Base-by-base conservation (phyloP, 2,888 invertebrate species). In the Ellobium chinense region DNA sequence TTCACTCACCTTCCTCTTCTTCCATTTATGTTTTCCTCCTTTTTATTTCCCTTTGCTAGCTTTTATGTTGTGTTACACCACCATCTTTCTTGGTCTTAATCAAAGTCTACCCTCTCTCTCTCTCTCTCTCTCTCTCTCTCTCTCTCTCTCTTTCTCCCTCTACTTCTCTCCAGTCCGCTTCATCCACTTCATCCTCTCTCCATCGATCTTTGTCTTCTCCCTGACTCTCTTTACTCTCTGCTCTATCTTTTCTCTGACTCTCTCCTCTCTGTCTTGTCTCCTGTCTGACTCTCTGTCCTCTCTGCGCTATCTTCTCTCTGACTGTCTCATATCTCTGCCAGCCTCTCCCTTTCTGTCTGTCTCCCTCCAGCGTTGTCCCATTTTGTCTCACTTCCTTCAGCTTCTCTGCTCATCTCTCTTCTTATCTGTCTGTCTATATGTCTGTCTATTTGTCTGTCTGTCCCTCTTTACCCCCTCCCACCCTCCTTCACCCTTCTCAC, bases 1-100 rank as follows among this genome's bases (percentile, higher is more conserved):
- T 34, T 66, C 66, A 54, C 34, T 66, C 66, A 54, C 34, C 66
- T 54, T 37, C 63, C 54, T 39, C 39, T 75, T 39, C 46, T 39
- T 75, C 63, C 39, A 12, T n/a, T 39, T 75, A 37, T 75, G 14
- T 63, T 63, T 39, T 18, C 63, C 39, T 21, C 27, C n/a, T n/a
- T n/a, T n/a, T n/a, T n/a, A n/a, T n/a, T n/a, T n/a, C n/a, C n/a
- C n/a, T n/a, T n/a, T n/a, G n/a, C n/a, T n/a, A n/a, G n/a, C n/a
- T n/a, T n/a, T n/a, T n/a, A n/a, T n/a, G n/a, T n/a, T n/a, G n/a
- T n/a, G n/a, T n/a, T n/a, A n/a, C n/a, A n/a, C n/a, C n/a, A n/a
- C n/a, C n/a, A n/a, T n/a, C n/a, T n/a, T n/a, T n/a, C n/a, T n/a
- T n/a, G n/a, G n/a, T n/a, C n/a, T n/a, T n/a, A n/a, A n/a, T n/a